phyloP scores from a whole-genome alignment of 2,797 vertebrate species.

The Gobionotothen gibberifrons region DNA sequence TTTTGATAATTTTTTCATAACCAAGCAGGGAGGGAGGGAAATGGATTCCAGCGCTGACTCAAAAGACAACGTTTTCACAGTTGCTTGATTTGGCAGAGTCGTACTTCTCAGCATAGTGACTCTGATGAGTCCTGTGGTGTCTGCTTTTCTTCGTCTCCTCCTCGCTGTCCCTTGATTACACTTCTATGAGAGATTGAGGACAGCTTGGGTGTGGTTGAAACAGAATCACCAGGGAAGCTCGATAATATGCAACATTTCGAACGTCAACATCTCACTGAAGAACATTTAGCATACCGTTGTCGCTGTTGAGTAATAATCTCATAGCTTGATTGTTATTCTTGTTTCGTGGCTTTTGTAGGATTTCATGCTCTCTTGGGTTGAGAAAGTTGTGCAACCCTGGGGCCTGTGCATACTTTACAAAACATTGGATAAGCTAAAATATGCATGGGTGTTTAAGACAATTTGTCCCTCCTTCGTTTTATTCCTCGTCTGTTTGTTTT shows the following conservation, averaged over 20 bases:
- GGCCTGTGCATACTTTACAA: constrained; percentile 31
- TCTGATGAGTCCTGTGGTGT: constrained; percentile 56
- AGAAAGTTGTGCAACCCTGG: constrained; percentile 47
- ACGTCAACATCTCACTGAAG: neutral
- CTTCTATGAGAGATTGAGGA: constrained; percentile 51
- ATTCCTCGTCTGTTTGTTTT: constrained; percentile 8
- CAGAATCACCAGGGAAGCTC: constrained; percentile 33
- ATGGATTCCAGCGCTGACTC: constrained; percentile 55
- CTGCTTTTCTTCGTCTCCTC: constrained; percentile 44
- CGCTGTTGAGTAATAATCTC: constrained; percentile 9
- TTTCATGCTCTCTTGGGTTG: constrained; percentile 14
- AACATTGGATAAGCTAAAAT: constrained; percentile 38
- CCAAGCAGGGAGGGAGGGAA: constrained; percentile 42
- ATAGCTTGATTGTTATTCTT: constrained; percentile 10
- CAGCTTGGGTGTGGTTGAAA: constrained; percentile 67
- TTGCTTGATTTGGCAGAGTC: constrained; percentile 63
- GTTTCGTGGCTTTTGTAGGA: constrained; percentile 15
- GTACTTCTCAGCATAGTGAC: constrained; percentile 45
- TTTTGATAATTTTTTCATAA: constrained; percentile 59
- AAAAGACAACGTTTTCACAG: constrained; percentile 73
- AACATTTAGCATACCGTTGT: constrained; percentile 2
- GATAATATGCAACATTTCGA: constrained; percentile 6
- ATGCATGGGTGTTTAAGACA: constrained; percentile 29
- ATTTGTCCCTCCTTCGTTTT: constrained; percentile 10
- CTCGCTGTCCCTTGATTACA: constrained; percentile 68